A percentile compares a stretch with the other conserved stretches of the same genome.
Conservation (phyloP, 2,888 invertebrate genomes). For the Pyralis farinalis region DNA sequence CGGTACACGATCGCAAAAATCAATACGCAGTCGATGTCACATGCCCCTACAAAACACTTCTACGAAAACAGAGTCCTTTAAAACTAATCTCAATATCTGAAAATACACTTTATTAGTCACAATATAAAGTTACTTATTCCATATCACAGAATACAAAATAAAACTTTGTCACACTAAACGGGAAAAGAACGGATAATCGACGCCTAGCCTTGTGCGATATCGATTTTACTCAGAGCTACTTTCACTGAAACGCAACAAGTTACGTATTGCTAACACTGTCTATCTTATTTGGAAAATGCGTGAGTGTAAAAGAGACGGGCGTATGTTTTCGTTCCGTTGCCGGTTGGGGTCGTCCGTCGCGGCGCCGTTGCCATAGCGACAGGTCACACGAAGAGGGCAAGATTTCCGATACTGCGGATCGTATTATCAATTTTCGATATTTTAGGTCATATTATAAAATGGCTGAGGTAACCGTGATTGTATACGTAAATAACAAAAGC, state of each 20-base stretch:
- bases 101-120: neutral
- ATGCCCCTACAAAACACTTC: conserved; percentile 24
- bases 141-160: conserved; percentile 9
- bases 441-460: conserved; percentile 44
- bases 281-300: conserved; percentile 14
- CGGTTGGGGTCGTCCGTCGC: conserved; percentile 40
- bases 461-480: conserved; percentile 46
- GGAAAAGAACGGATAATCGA: conserved; percentile 71
- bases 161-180: conserved; percentile 24
- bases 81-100: conserved; percentile 1
- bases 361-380: conserved; percentile 67
- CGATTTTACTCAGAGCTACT: conserved; percentile 72
- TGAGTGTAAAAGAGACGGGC: conserved; percentile 34
- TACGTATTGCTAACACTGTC: conserved; percentile 34
- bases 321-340: conserved; percentile 17
- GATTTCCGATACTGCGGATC: conserved; percentile 66
- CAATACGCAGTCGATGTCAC: conserved; percentile 64
- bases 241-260: conserved; percentile 38
- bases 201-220: conserved; percentile 81
- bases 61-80: conserved; percentile 18
- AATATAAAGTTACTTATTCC: conserved; percentile 22
- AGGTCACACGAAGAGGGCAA: conserved; percentile 53
- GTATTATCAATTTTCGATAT: conserved; percentile 66
- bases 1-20: conserved; percentile 57
- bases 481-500: conserved; percentile 35